Evolutionary conservation across 2,888 invertebrate genomes (phyloP).

Genomic region (Priapulus caudatus): DNA sequence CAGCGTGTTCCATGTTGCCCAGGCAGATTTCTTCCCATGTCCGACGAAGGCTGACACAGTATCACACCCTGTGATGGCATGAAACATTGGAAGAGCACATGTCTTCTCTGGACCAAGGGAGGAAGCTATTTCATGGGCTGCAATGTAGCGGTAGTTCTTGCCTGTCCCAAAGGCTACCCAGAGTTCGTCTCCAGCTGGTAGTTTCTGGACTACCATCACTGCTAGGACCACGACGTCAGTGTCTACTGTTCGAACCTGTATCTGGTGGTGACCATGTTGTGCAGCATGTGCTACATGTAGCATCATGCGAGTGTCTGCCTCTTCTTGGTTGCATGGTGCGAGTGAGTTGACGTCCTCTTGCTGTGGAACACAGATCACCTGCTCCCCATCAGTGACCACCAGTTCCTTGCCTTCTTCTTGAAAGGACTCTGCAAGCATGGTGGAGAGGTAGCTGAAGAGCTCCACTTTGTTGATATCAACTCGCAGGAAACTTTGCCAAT

Average conservation of each 20-base stretch:
- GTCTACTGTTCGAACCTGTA: conserved; percentile 9
- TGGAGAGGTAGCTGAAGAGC: conserved; percentile 10
- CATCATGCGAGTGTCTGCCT: conserved; percentile 16
- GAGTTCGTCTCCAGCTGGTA: no score
- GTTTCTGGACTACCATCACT: no score
- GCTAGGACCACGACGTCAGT: conserved; percentile 5
- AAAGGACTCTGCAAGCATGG: neutral
- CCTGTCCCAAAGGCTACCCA: neutral
- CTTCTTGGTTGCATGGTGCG: conserved; percentile 17
- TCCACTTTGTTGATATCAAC: conserved; percentile 8
- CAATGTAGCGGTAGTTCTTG: neutral
- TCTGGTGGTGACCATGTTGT: conserved; percentile 9
- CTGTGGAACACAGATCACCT: conserved; percentile 7
- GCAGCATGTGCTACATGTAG: conserved; percentile 16
- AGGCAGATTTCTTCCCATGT: conserved; percentile 13
- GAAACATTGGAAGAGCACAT: conserved; percentile 10
- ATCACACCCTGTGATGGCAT: conserved; percentile 17
- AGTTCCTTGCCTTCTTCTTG: neutral
- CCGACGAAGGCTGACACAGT: conserved; percentile 12
- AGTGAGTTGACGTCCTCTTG: conserved; percentile 7
- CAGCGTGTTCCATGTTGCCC: no score
- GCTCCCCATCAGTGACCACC: neutral
- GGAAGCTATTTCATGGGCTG: neutral
- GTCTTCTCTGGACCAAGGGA: conserved; percentile 4
- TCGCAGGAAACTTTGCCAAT: conserved; percentile 11